Evolutionary conservation across 2,113 vertebrate genomes (phyloP), one percentile per base, ranked within the genome.

Genomic region (Acanthisitta chloris): DNA sequence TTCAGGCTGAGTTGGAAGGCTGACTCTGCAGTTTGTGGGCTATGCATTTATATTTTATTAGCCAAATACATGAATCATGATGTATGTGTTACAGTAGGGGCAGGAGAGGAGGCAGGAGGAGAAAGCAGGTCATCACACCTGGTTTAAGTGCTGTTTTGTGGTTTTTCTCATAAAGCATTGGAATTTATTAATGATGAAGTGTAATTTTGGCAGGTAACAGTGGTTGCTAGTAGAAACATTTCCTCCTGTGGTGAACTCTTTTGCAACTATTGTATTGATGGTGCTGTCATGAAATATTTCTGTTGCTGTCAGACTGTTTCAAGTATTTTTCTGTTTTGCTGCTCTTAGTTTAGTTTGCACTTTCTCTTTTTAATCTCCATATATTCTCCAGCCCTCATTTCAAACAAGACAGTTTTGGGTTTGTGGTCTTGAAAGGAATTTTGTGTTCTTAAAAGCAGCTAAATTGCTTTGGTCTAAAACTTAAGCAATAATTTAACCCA

Each of bases 71-170:
- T 71, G 40, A 42, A 64, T 54, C 8, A 17, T 26, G 76, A 2
- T 64, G 12, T 38, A 6, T 48, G 4, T n/a, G 5, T 82, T 54
- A 24, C 15, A 45, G 29, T 4, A 5, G 18, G 16, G 5, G 28
- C 28, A 5, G 29, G 15, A 54, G 7, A 0, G 6, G 6, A 5
- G 1, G 25, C 17, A 25, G 28, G 10, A 17, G 23, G 17, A 24
- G 38, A n/a, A 40, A 29, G 57, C 21, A 45, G 38, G 10, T 87
- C 17, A 31, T 57, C 21, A 26, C 33, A 40, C 14, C 14, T 70
- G 9, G 9, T 85, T 45, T 64, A 38, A 78, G 10, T 59, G 38
- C 18, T 43, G 8, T 12, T 88, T 48, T 33, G 28, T 58, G 64
- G 49, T 21, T 71, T 62, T 17, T 87, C n/a, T 58, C 46, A 33